Evolutionary conservation across 2,888 invertebrate genomes (phyloP).

Genomic region (Polydesmus complanatus): DNA sequence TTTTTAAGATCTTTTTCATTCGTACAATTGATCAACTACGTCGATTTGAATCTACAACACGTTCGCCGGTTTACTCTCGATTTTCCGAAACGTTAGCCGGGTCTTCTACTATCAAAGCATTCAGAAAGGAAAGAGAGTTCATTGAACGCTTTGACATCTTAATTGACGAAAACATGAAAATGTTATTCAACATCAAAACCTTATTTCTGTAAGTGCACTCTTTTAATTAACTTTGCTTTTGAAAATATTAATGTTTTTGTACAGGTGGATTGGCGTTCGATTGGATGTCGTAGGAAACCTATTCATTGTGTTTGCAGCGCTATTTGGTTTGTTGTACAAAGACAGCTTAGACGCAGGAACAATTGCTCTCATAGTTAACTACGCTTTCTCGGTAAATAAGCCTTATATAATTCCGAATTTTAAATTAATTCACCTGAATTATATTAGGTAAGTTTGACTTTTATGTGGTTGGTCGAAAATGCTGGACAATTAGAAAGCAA

Average conservation of each 20-base stretch:
- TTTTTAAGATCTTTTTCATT: no score
- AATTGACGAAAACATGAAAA: constrained; percentile 61
- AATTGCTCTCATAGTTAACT: constrained; percentile 70
- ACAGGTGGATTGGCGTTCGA: constrained; percentile 35
- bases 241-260: neutral
- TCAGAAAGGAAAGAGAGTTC: constrained; percentile 64
- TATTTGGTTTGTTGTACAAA: constrained; percentile 41
- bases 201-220: constrained; percentile 14
- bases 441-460: constrained; percentile 72
- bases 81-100: constrained; percentile 80
- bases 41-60: constrained; percentile 78
- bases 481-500: constrained; percentile 93
- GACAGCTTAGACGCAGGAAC: constrained; percentile 31
- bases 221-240: neutral
- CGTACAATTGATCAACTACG: constrained; percentile 86
- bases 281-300: constrained; percentile 41
- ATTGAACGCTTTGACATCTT: constrained; percentile 74
- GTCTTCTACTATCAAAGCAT: constrained; percentile 73
- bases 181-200: constrained; percentile 2
- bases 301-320: constrained; percentile 41
- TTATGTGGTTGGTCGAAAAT: constrained; percentile 94
- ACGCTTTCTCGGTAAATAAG: constrained; percentile 34
- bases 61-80: constrained; percentile 94
- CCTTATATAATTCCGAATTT: neutral
- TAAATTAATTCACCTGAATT: neutral